Percentiles rank a stretch among this genome's conserved stretches.
Evolutionary conservation across 2,797 vertebrate species (phyloP).

Genomic region (Coranthus polyacanthus): DNA sequence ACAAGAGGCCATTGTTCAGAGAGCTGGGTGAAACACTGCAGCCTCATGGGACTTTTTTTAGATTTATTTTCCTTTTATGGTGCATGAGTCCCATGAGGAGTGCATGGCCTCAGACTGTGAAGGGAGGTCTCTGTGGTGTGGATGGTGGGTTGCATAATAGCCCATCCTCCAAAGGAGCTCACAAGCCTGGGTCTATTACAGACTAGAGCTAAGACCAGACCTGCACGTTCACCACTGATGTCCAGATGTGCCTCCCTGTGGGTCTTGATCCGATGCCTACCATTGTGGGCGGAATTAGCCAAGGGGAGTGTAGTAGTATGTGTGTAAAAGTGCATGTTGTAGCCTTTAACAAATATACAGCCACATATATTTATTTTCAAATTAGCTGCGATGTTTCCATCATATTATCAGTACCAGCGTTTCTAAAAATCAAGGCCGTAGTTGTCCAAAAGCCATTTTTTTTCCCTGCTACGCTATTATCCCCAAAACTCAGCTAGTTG

Average conservation of each 20-base stretch:
- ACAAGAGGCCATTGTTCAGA: constrained; percentile 51
- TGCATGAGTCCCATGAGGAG: constrained; percentile 25
- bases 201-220: constrained; percentile 39
- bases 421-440: too few species aligned
- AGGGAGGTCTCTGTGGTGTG: constrained; percentile 45
- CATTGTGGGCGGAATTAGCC: constrained; percentile 18
- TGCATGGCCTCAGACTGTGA: constrained; percentile 34
- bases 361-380: not conserved
- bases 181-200: constrained; percentile 45
- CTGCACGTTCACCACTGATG: constrained; percentile 35
- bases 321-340: constrained; percentile 3
- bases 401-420: not conserved
- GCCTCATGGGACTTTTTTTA: constrained; percentile 34
- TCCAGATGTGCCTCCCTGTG: constrained; percentile 68
- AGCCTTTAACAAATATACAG: not conserved
- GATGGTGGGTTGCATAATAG: constrained; percentile 38
- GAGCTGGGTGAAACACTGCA: constrained; percentile 28
- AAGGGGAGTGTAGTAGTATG: not conserved
- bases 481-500: constrained; percentile 7
- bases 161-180: constrained; percentile 41
- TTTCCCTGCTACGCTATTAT: not conserved
- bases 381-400: not conserved
- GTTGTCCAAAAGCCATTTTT: too few species aligned
- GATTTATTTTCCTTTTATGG: constrained; percentile 17
- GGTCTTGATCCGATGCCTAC: constrained; percentile 24